phyloP scores from a whole-genome alignment of 92 coral and sea anemone species.

The Epizoanthus stellaris region DNA sequence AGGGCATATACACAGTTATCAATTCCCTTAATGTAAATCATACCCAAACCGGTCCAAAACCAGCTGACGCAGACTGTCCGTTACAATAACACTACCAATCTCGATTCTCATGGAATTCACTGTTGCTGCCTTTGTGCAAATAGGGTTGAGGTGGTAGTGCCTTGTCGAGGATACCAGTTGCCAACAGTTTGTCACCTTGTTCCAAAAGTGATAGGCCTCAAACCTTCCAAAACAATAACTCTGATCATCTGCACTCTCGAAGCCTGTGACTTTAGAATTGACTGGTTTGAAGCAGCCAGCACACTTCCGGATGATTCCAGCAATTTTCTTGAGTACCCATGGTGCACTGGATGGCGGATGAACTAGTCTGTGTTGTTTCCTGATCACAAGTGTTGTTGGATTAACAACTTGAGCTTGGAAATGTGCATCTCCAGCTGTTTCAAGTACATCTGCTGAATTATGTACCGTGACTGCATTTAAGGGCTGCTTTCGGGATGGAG shows the following conservation, averaged over 20 bases:
- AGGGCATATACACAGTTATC: too few species aligned
- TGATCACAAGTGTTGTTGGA: conserved; percentile 45
- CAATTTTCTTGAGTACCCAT: conserved; percentile 39
- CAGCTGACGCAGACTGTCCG: conserved; percentile 44
- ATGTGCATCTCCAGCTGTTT: neutral
- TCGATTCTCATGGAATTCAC: neutral
- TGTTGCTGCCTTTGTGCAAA: conserved; percentile 42
- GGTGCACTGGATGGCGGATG: conserved; percentile 49
- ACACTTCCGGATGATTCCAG: conserved; percentile 45
- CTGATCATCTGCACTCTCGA: conserved; percentile 39
- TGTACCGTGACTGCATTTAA: conserved; percentile 24
- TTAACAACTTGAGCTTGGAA: conserved; percentile 3
- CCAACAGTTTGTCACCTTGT: conserved; percentile 41
- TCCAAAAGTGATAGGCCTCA: conserved; percentile 45
- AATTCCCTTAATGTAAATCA: neutral
- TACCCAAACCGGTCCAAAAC: conserved; percentile 26
- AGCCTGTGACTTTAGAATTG: conserved; percentile 36
- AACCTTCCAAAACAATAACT: conserved; percentile 44
- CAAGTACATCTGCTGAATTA: neutral
- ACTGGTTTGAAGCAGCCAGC: conserved; percentile 46
- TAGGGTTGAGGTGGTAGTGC: conserved; percentile 43
- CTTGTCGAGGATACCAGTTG: conserved; percentile 35
- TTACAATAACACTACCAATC: conserved; percentile 47
- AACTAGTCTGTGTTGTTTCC: conserved; percentile 35
- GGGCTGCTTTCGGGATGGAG: conserved; percentile 40